phyloP scores from a whole-genome alignment of 2,797 vertebrate species.

The Apodemus agrarius region DNA sequence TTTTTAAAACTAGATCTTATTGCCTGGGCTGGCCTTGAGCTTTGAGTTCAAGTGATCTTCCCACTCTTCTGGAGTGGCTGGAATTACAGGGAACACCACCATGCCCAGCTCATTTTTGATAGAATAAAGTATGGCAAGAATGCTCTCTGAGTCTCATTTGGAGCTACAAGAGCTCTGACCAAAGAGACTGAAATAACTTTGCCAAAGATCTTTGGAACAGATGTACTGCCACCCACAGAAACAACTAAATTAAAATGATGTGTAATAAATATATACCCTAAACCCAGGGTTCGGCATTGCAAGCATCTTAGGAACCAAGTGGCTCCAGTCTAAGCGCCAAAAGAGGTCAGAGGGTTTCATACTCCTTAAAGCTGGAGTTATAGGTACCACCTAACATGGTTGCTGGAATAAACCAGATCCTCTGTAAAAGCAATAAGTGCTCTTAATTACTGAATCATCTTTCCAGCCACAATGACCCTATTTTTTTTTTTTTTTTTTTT shows the following conservation, averaged over 20 bases:
- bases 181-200: constrained; percentile 51
- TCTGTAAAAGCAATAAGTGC: background rate
- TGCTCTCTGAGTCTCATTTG: constrained; percentile 7
- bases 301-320: constrained; percentile 5
- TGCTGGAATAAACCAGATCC: background rate
- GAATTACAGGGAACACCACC: background rate
- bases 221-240: constrained; percentile 30
- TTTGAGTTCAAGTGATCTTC: background rate
- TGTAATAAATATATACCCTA: constrained; percentile 47
- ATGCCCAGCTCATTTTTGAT: background rate
- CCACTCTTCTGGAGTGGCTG: background rate
- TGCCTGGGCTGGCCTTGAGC: background rate
- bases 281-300: background rate
- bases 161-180: constrained; percentile 21
- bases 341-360: background rate
- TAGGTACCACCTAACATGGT: background rate
- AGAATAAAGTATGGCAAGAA: constrained; percentile 42
- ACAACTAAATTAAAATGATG: constrained; percentile 58
- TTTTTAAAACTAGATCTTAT: background rate
- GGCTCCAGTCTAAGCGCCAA: background rate
- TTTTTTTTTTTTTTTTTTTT: too few relatives aligned
- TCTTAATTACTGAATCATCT: background rate
- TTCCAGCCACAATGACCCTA: background rate
- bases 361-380: background rate
- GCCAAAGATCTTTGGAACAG: constrained; percentile 46